Evolutionary conservation across 2,113 vertebrate species (phyloP).

Genomic region (Mirounga angustirostris): DNA sequence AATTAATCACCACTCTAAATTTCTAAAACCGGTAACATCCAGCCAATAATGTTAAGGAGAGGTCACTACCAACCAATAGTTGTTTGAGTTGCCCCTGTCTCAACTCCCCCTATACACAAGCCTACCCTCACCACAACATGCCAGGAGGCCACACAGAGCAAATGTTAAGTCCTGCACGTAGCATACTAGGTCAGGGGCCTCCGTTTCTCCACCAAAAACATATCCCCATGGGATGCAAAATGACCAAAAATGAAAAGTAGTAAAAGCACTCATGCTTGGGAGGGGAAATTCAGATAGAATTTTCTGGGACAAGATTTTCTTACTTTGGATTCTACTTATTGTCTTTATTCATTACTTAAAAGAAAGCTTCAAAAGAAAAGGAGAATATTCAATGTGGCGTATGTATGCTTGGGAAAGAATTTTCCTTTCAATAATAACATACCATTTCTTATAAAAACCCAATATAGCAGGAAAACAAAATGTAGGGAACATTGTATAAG

Average conservation of each 20-base stretch:
- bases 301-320: neutral
- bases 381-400: neutral
- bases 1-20: neutral
- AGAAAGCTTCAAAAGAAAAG: conserved; percentile 30
- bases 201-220: neutral
- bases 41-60: neutral
- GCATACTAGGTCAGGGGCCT: neutral
- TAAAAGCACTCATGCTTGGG: neutral
- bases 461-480: neutral
- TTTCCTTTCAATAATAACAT: neutral
- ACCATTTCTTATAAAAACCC: neutral
- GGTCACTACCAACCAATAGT: neutral
- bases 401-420: neutral
- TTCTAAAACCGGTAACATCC: neutral
- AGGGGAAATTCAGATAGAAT: neutral
- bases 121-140: neutral
- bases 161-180: neutral
- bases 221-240: neutral
- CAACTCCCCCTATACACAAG: neutral
- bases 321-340: neutral
- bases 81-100: neutral
- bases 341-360: neutral
- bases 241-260: neutral
- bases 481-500: neutral
- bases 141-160: neutral